Percentiles rank a stretch among this genome's conserved stretches.
These are phyloP conservation scores for Gallinago solitaria DNA, from an alignment of 2,797 vertebrate genomes.

Conservation along the genomic window DNA sequence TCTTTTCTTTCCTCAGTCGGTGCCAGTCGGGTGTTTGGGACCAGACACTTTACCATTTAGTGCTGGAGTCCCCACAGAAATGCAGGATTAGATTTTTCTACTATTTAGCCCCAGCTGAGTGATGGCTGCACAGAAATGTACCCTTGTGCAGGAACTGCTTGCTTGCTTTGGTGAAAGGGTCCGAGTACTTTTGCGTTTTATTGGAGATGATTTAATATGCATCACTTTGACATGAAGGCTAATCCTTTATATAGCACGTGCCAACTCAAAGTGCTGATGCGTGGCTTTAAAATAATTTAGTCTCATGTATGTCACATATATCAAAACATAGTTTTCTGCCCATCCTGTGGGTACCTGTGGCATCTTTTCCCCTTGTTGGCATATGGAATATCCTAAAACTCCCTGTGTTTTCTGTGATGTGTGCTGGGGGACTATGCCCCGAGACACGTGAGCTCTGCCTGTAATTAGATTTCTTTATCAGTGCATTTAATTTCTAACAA, in stretches of 20 bases:
- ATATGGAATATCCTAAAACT: rapidly evolving
- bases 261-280: neutral
- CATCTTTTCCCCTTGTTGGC: neutral
- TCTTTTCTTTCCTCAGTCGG: neutral
- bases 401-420: rapidly evolving
- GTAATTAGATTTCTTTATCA: neutral
- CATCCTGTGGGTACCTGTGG: rapidly evolving
- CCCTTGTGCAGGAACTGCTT: neutral
- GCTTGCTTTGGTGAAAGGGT: neutral
- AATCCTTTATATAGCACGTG: neutral
- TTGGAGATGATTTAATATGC: neutral
- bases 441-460: neutral
- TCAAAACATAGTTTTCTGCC: neutral
- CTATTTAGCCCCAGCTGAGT: neutral
- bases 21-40: neutral
- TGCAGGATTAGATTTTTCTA: neutral
- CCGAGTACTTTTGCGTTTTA: rapidly evolving
- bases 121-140: neutral
- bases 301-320: rapidly evolving
- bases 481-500: neutral
- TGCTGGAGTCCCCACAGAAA: neutral
- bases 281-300: neutral
- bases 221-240: neutral
- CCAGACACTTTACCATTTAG: neutral
- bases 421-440: neutral